Evolutionary conservation across 2,797 vertebrate species (phyloP).

Genomic region (Acomys russatus): DNA sequence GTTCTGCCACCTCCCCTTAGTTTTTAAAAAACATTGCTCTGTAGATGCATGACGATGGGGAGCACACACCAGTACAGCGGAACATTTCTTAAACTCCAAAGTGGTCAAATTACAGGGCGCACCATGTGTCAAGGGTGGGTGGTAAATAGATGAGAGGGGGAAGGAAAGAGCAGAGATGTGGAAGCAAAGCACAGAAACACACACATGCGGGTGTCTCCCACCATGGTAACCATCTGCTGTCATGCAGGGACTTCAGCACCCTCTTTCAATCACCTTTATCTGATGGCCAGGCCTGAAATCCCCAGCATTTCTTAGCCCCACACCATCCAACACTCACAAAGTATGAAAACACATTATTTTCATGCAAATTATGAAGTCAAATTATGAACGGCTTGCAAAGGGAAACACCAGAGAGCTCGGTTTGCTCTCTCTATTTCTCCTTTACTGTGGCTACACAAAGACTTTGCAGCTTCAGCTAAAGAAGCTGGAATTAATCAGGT

Average conservation of each 20-base stretch:
- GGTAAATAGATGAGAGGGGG: neutral
- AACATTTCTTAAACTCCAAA: neutral
- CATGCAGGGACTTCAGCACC: neutral
- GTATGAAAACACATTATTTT: neutral
- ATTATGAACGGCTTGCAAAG: neutral
- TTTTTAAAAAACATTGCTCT: neutral
- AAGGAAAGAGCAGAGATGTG: neutral
- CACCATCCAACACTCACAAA: neutral
- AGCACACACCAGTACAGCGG: neutral
- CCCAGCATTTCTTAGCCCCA: neutral
- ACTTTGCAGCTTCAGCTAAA: neutral
- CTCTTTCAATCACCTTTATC: too few relatives aligned
- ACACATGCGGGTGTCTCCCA: too few relatives aligned
- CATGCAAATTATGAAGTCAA: neutral
- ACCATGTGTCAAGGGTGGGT: neutral
- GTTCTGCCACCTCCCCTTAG: neutral
- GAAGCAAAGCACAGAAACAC: rapidly evolving
- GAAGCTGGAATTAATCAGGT: neutral
- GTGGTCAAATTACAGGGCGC: neutral
- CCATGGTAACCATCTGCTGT: neutral
- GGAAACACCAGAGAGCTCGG: neutral
- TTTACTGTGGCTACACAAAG: neutral
- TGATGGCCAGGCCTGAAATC: neutral
- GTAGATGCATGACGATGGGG: too few relatives aligned
- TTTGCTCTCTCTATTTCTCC: neutral